These are phyloP conservation scores for Helobdella robusta DNA, from an alignment of 2,888 invertebrate species.

Conservation along the genomic window DNA sequence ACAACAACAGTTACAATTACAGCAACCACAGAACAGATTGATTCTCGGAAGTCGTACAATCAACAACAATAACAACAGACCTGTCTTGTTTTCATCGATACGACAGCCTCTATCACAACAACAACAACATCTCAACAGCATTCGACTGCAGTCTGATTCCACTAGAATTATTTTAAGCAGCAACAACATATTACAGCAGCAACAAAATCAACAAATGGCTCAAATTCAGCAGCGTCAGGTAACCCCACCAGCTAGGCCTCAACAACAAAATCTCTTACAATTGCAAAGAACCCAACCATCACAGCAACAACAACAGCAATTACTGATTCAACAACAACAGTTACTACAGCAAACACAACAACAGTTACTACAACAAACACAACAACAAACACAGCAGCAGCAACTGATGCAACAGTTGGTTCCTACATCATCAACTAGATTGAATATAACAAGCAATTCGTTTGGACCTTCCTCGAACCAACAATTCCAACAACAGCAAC, in stretches of 20 bases:
- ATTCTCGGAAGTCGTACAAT: too few species aligned
- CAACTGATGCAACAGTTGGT: slow-evolving; percentile 1
- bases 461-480: not conserved
- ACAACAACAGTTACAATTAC: slow-evolving; percentile 10
- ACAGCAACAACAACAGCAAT: slow-evolving; percentile 6
- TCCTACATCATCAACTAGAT: slow-evolving; percentile 3
- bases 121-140: too few species aligned
- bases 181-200: slow-evolving; percentile 24
- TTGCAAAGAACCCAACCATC: slow-evolving; percentile 4
- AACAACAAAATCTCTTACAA: slow-evolving; percentile 11
- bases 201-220: slow-evolving; percentile 18
- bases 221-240: not conserved
- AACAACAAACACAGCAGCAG: not conserved
- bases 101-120: too few species aligned
- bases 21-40: too few species aligned
- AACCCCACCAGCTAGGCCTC: not conserved
- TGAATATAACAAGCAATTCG: too few species aligned
- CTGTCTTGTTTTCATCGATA: too few species aligned
- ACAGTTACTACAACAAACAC: not conserved
- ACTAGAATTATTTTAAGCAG: not conserved
- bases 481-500: slow-evolving; percentile 14
- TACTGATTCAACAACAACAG: not conserved
- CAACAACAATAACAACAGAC: too few species aligned
- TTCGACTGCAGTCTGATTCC: too few species aligned
- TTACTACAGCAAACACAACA: slow-evolving; percentile 1